Conservation (phyloP, 53 echinoderm and acorn worm species). For the Henricia sp. region DNA sequence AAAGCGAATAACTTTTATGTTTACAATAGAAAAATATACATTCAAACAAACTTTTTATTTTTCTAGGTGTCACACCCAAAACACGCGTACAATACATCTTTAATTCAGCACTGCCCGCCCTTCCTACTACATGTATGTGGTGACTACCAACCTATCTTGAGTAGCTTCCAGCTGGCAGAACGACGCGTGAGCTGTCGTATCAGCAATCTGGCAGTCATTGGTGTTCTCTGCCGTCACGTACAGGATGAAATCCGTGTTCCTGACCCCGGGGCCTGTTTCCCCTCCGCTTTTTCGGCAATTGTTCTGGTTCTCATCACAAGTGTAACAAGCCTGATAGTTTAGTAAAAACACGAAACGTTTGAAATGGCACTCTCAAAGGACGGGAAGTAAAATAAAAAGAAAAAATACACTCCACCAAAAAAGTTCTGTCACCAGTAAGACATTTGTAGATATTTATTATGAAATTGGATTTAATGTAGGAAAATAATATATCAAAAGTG, state of each 20-base stretch:
- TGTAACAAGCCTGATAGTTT: slow-evolving; percentile 75
- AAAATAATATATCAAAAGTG: too few species aligned
- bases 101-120: neutral
- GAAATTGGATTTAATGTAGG: too few species aligned
- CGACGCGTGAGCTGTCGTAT: slow-evolving; percentile 91
- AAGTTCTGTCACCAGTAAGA: too few species aligned
- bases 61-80: too few species aligned
- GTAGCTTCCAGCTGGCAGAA: slow-evolving; percentile 86
- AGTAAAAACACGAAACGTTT: neutral
- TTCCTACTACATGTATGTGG: neutral
- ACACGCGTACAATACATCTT: too few species aligned
- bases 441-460: too few species aligned
- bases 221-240: slow-evolving; percentile 84
- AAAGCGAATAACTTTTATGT: too few species aligned
- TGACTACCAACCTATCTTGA: slow-evolving; percentile 71
- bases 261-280: slow-evolving; percentile 70
- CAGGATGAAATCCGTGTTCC: slow-evolving; percentile 83
- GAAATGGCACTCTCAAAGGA: neutral
- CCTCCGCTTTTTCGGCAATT: slow-evolving; percentile 60
- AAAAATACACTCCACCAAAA: too few species aligned
- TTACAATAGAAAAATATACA: too few species aligned
- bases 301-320: slow-evolving; percentile 66
- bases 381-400: neutral
- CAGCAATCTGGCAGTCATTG: slow-evolving; percentile 63
- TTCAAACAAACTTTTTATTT: too few species aligned